Base-by-base conservation (phyloP, 2,113 vertebrate genomes). In the Lepus americanus region DNA sequence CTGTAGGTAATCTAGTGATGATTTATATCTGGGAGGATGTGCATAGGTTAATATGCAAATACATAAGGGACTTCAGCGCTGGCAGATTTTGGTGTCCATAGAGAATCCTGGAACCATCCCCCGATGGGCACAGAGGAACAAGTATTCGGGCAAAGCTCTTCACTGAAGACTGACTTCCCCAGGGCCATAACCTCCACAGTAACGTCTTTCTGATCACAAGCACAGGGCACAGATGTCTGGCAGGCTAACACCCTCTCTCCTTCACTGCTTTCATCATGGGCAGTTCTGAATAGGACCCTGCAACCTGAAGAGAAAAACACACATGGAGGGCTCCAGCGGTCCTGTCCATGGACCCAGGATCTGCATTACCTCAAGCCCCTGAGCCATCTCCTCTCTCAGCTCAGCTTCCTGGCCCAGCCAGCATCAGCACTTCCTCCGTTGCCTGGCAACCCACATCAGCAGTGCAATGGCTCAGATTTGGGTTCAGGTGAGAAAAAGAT, bases 201-300 rank as follows among this genome's bases (percentile, higher is more conserved):
- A 5, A 79, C 63, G 17, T 83, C 39, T 77, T 86, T 25, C n/a
- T 27, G 31, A 55, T 76, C 25, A 83, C 23, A 85, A 72, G 73
- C 49, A 79, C 14, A 6, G 64, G 59, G 29, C 53, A 4, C 23
- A 73, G 55, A 82, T 44, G 14, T 76, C 39, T 64, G 33, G 89
- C 10, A 84, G 5, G 4, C 63, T 89, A 85, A 69, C 2, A 85
- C 9, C 23, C 25, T 78, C 55, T 36, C 14, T 44, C 69, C 23
- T n/a, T 79, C 36, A 16, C 31, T 78, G 36, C 64, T 69, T 90
- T 79, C 16, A 89, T 67, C 66, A 49, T 17, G n/a, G 55, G 23
- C 22, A 76, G 9, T 87, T 94, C 59, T 93, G 17, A 64, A 77
- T 20, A 94, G 67, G 10, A 90, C 77, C 51, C 78, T 84, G n/a